These are phyloP conservation scores for Dermolepida albohirtum DNA, from an alignment of 2,888 invertebrate species.

Conservation along the genomic window DNA sequence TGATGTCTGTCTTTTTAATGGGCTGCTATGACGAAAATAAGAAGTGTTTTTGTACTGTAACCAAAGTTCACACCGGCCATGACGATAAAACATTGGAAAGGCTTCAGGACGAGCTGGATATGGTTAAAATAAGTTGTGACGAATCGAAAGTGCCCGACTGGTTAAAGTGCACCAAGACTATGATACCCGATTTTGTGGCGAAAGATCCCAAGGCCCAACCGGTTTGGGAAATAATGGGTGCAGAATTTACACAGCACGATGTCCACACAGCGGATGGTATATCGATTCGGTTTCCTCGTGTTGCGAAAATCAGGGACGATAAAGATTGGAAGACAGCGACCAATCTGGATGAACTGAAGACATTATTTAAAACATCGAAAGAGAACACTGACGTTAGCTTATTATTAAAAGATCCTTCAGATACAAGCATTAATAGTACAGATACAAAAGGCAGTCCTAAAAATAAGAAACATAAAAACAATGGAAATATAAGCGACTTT, in stretches of 20 bases:
- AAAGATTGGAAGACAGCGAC: slow-evolving; percentile 90
- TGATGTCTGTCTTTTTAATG: slow-evolving; percentile 95
- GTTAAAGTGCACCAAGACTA: slow-evolving; percentile 83
- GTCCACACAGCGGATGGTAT: slow-evolving; percentile 94
- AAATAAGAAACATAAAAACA: slow-evolving; percentile 37
- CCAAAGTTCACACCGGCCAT: slow-evolving; percentile 90
- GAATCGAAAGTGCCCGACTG: slow-evolving; percentile 77
- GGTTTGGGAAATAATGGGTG: slow-evolving; percentile 95
- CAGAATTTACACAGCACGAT: slow-evolving; percentile 82
- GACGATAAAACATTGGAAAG: slow-evolving; percentile 87
- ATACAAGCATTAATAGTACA: slow-evolving; percentile 19
- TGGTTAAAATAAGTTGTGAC: slow-evolving; percentile 87
- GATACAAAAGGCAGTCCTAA: slow-evolving; percentile 13
- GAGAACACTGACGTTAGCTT: slow-evolving; percentile 72
- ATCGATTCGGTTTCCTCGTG: slow-evolving; percentile 92
- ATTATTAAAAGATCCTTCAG: slow-evolving; percentile 66
- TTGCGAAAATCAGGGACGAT: slow-evolving; percentile 84
- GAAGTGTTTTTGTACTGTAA: slow-evolving; percentile 87
- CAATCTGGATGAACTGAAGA: slow-evolving; percentile 77
- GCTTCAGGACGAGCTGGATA: slow-evolving; percentile 77
- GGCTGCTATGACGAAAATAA: slow-evolving; percentile 82
- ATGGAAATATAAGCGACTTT: slow-evolving; percentile 4
- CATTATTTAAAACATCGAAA: slow-evolving; percentile 77
- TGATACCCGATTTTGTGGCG: slow-evolving; percentile 92
- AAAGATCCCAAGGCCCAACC: slow-evolving; percentile 86